Percentiles rank a stretch among this genome's conserved stretches.
Conservation (phyloP, 2,888 invertebrate genomes). For the Tetrapedia diversipes region DNA sequence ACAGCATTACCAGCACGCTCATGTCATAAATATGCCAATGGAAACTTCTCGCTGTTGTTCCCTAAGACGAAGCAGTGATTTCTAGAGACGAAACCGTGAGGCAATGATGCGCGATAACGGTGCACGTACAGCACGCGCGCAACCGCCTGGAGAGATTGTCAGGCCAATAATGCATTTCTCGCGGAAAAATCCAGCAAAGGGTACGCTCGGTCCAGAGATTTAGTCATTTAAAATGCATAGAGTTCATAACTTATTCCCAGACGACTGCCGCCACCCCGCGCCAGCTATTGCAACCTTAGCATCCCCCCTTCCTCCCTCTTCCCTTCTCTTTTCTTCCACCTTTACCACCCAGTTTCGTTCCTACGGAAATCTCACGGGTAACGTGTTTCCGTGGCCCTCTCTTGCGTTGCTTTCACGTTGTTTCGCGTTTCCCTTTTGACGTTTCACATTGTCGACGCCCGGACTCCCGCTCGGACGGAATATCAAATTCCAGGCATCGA, state of each 20-base stretch:
- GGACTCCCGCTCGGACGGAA: neutral
- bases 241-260: conserved; percentile 80
- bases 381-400: conserved; percentile 50
- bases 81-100: conserved; percentile 40
- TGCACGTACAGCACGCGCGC: conserved; percentile 49
- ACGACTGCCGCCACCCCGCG: conserved; percentile 64
- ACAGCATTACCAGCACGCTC: no score
- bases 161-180: conserved; percentile 78
- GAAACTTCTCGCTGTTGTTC: no score
- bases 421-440: conserved; percentile 36
- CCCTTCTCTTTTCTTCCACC: no score
- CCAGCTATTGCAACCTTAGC: conserved; percentile 45
- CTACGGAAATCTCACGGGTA: conserved; percentile 38
- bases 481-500: conserved; percentile 13
- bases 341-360: no score
- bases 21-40: no score
- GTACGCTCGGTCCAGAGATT: conserved; percentile 77
- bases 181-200: conserved; percentile 73
- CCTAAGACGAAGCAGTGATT: no score
- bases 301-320: conserved; percentile 3
- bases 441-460: conserved; percentile 17
- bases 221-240: conserved; percentile 80
- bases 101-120: conserved; percentile 52
- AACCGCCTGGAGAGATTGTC: conserved; percentile 71
- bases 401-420: conserved; percentile 47